Base-by-base conservation (phyloP, 2,888 invertebrate species). In the Clivina fossor region DNA sequence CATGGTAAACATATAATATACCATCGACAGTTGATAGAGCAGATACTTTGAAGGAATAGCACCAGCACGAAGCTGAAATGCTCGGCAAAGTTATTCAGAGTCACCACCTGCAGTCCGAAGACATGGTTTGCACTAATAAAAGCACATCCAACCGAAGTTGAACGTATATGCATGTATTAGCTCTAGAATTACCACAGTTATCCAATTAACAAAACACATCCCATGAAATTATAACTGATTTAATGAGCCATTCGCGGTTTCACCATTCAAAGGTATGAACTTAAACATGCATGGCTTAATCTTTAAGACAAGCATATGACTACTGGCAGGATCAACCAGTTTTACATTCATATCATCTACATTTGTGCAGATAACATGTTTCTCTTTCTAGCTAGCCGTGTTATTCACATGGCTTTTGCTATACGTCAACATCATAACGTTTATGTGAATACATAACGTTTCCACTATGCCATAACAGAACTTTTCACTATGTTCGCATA, bases 1-100 rank as follows among this genome's bases (percentile, higher is more conserved):
- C 80, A 80, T 78, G 80, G 79, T 80, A 80, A 78, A 74, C 80
- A 71, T 71, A 74, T 76, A 78, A 74, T 76, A 76, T 80, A 80
- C 80, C 80, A 78, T 80, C 80, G 76, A 78, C 72, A 80, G 78
- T n/a, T 33, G 33, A 33, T 33, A 33, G 13, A 11, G 5, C 33
- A 33, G 33, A 33, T 4, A 80, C 76, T 79, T 78, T 77, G 79
- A 79, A 75, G 78, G 77, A 73, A 70, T 74, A 76, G 76, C 77
- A n/a, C n/a, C n/a, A n/a, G 75, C 71, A 68, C 62, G 68, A 67
- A 71, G 67, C 67, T 63, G 63, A 55, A 63, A 60, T 8, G 13
- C 66, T 71, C 66, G 71, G 73, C 71, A 71, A 72, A n/a, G n/a
- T n/a, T n/a, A n/a, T n/a, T 68, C 68, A 70, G 72, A 74, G 70